A percentile compares a stretch with the other conserved stretches of the same genome.
These are phyloP conservation scores for Strix aluco DNA, from an alignment of 2,113 vertebrate species.

Conservation along the genomic window DNA sequence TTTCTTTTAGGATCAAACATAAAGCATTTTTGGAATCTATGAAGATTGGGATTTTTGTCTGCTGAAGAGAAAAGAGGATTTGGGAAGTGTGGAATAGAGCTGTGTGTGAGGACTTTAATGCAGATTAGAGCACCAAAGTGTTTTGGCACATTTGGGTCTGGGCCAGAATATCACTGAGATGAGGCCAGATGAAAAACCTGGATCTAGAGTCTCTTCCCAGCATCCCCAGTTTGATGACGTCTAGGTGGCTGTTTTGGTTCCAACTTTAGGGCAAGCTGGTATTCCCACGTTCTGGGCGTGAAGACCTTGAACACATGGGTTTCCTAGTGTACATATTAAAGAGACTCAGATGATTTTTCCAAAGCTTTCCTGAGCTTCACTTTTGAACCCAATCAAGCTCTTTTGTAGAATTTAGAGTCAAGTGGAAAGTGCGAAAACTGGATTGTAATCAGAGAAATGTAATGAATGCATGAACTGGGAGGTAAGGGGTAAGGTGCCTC, in stretches of 20 bases:
- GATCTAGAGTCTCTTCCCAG: not conserved
- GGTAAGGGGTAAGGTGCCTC: conserved; percentile 42
- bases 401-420: conserved; percentile 14
- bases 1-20: not conserved
- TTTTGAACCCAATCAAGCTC: conserved; percentile 18
- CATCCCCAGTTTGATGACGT: not conserved
- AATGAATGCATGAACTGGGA: not conserved
- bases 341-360: not conserved
- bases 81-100: not conserved
- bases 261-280: not conserved
- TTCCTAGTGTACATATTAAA: not conserved
- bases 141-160: not conserved
- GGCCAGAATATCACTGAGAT: not conserved
- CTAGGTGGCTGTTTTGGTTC: not conserved
- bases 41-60: not conserved
- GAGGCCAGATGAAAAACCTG: not conserved
- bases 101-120: not conserved
- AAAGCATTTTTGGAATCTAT: not conserved
- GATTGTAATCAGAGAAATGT: not conserved
- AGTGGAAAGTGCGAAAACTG: conserved; percentile 11
- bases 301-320: not conserved
- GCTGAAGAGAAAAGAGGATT: conserved; percentile 14
- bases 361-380: not conserved
- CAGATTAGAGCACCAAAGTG: not conserved
- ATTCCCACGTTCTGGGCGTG: not conserved